These are phyloP conservation scores for Noctua comes DNA, from an alignment of 2,888 invertebrate genomes.

Conservation along the genomic window DNA sequence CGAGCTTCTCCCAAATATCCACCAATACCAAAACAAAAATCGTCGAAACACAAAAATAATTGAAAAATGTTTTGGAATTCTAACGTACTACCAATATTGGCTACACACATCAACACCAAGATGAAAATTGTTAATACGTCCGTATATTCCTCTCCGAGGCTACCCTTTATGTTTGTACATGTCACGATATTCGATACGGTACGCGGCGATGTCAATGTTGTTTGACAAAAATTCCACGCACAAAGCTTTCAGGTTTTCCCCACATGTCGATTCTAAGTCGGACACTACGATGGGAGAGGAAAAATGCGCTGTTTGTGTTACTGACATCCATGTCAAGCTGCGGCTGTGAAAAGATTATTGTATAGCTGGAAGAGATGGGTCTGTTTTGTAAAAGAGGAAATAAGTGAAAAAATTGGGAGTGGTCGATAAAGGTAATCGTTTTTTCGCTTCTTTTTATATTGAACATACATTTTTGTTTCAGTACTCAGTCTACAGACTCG, in stretches of 20 bases:
- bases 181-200: constrained; percentile 39
- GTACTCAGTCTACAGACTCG: neutral
- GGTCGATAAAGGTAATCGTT: neutral
- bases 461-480: neutral
- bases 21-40: neutral
- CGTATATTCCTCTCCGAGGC: constrained; percentile 28
- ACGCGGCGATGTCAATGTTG: constrained; percentile 47
- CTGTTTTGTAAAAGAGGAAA: neutral
- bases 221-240: constrained; percentile 56
- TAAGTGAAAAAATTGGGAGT: neutral
- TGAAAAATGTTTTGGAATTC: neutral
- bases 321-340: constrained; percentile 35
- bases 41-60: neutral
- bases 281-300: constrained; percentile 29
- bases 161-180: constrained; percentile 38
- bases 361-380: neutral
- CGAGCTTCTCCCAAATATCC: too few species aligned
- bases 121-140: constrained; percentile 17
- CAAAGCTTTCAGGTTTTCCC: constrained; percentile 52
- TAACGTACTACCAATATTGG: constrained; percentile 12
- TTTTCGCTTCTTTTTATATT: neutral
- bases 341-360: constrained; percentile 22
- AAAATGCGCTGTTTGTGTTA: constrained; percentile 49
- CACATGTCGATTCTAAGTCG: constrained; percentile 46
- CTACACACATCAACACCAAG: constrained; percentile 4